Conservation (phyloP, 1,140 invertebrate genomes). For the Drosophila nasuta region DNA sequence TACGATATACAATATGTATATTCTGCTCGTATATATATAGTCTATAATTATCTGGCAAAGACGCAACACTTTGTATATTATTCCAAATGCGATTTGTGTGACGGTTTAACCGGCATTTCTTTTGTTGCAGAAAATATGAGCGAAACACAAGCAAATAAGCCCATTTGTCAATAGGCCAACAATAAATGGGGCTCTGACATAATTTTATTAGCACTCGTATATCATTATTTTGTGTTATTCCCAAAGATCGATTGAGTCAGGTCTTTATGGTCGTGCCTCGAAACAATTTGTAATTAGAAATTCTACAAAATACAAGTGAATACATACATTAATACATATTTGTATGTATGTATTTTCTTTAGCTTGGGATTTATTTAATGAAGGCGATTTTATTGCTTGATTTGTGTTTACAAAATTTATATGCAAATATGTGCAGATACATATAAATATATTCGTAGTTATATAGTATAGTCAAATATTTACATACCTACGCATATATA, state of each 20-base stretch:
- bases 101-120: conserved; percentile 31
- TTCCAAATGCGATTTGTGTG: conserved; percentile 53
- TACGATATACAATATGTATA: conserved; percentile 5
- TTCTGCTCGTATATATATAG: conserved; percentile 11
- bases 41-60: conserved; percentile 66
- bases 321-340: too few species aligned
- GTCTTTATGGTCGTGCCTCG: conserved; percentile 1
- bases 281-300: conserved; percentile 67
- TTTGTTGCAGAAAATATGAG: conserved; percentile 3
- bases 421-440: conserved; percentile 17
- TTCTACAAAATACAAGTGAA: conserved; percentile 1
- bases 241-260: conserved; percentile 52
- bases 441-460: conserved; percentile 17
- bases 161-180: conserved; percentile 73
- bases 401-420: conserved; percentile 66
- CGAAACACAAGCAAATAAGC: conserved; percentile 51
- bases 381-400: conserved; percentile 53
- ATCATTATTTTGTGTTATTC: conserved; percentile 32
- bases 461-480: background rate
- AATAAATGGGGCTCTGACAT: background rate
- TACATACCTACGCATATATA: conserved; percentile 4
- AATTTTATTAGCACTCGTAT: conserved; percentile 37
- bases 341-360: conserved; percentile 8
- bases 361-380: conserved; percentile 40
- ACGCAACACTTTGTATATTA: conserved; percentile 44